phyloP scores from a whole-genome alignment of 2,888 invertebrate genomes.

The Molanna angustata region DNA sequence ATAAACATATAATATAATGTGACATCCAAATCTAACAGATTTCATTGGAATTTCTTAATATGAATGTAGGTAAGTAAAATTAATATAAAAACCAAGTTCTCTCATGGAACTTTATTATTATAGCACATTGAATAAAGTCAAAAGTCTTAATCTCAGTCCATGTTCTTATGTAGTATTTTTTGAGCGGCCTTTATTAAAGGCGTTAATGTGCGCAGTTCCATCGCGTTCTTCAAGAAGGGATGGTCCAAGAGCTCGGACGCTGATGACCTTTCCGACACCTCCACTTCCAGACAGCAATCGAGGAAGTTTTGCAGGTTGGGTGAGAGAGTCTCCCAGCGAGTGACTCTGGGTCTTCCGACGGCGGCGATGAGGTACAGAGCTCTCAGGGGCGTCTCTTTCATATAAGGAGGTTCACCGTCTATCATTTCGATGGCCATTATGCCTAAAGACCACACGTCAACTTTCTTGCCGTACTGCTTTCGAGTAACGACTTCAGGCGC shows the following conservation, averaged over 20 bases:
- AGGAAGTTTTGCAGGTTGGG: constrained; percentile 77
- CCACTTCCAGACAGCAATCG: constrained; percentile 84
- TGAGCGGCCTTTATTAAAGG: constrained; percentile 92
- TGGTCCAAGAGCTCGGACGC: constrained; percentile 77
- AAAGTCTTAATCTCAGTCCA: constrained; percentile 38
- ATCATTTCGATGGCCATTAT: constrained; percentile 96
- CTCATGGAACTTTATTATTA: no score
- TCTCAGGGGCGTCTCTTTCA: constrained; percentile 88
- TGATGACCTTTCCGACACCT: constrained; percentile 73
- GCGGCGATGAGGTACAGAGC: constrained; percentile 95
- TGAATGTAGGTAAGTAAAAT: no score
- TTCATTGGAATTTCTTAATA: no score
- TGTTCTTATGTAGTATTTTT: constrained; percentile 69
- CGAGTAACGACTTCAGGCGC: constrained; percentile 92
- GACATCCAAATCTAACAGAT: no score
- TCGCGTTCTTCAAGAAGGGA: constrained; percentile 75
- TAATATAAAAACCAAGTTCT: no score
- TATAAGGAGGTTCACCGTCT: constrained; percentile 95
- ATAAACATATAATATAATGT: no score
- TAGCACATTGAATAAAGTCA: no score
- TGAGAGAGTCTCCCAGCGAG: constrained; percentile 77
- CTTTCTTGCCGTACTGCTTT: constrained; percentile 91
- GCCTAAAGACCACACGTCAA: constrained; percentile 94
- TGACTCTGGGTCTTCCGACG: constrained; percentile 89
- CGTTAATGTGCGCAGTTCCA: constrained; percentile 76